Evolutionary conservation across 2,113 vertebrate species (phyloP), one percentile per base, ranked within the genome.

Genomic region (Colius striatus): DNA sequence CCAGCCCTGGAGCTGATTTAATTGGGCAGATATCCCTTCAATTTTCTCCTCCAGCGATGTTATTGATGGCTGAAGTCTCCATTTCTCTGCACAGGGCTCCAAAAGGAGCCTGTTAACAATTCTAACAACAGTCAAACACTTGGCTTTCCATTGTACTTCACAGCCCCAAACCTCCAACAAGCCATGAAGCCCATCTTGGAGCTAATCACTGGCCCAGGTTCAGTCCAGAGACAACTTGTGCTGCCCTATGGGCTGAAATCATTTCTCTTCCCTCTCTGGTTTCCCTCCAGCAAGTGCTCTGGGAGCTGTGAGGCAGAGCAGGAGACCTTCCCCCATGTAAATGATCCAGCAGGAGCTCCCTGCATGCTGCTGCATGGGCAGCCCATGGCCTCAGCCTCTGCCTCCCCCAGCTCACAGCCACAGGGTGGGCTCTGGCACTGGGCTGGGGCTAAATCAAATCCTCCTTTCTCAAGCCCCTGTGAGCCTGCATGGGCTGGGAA

Each of bases 11-110:
- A 80, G 94, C 68, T 94, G 77, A 88, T 94, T 96, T 97, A 96
- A 97, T 94, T 96, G 96, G 95, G 92, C 88, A 97, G 93, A 94
- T 96, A 95, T 96, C 95, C 94, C 93, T 95, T 88, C 96, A 96
- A 96, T 96, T 97, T 96, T 97, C 95, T 91, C 90, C 93, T 86
- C 92, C 95, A 97, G 95, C 36, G 41, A 71, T 90, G 87, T 95
- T 97, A 96, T 93, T 87, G 96, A 95, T 93, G 94, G 93, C 75
- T 62, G 87, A 93, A 58, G 92, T 76, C 72, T 71, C 90, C 48
- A 66, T 77, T 94, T 78, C 92, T 89, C 91, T 41, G 51, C 68
- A 55, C 12, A 1, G 38, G 54, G 62, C 48, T 90, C 67, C 90
- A n/a, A 26, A 95, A 91, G 73, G 68, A 92, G 92, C 72, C 92